phyloP scores from a whole-genome alignment of 2,888 invertebrate species.

The Coelopa pilipes region DNA sequence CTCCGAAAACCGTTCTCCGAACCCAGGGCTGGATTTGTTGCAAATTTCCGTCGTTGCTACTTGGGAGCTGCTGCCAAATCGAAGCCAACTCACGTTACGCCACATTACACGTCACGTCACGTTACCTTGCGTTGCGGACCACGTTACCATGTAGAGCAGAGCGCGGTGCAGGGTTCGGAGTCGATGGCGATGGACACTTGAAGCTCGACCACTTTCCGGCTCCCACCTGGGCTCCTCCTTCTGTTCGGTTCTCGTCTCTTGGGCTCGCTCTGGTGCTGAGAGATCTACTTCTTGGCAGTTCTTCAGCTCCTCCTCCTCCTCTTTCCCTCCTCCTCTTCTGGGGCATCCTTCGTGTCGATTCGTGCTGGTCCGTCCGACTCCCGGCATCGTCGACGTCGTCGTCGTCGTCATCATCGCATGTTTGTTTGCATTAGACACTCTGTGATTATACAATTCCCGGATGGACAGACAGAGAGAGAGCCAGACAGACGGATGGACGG shows the following conservation, averaged over 20 bases:
- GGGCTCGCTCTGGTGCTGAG: too few species aligned
- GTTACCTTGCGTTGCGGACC: background rate
- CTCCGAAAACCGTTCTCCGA: slow-evolving; percentile 9
- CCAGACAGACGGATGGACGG: background rate
- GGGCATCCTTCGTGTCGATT: background rate
- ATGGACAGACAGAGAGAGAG: background rate
- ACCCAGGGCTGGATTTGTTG: slow-evolving; percentile 8
- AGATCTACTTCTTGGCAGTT: background rate
- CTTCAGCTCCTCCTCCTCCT: background rate
- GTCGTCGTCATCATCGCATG: slow-evolving; percentile 45
- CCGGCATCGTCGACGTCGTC: background rate
- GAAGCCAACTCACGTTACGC: slow-evolving; percentile 16
- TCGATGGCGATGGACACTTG: background rate
- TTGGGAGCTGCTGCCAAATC: background rate
- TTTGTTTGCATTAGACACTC: slow-evolving; percentile 45
- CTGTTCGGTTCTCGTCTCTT: background rate
- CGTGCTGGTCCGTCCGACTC: slow-evolving; percentile 7
- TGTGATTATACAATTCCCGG: slow-evolving; percentile 19
- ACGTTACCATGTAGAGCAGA: background rate
- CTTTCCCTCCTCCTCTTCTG: background rate
- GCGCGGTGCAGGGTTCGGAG: slow-evolving; percentile 1
- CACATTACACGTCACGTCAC: slow-evolving; percentile 14
- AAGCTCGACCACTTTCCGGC: too few species aligned
- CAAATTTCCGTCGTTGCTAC: slow-evolving; percentile 9
- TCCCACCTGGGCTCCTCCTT: background rate